phyloP scores from a whole-genome alignment of 2,113 vertebrate genomes.

The Ictalurus furcatus region DNA sequence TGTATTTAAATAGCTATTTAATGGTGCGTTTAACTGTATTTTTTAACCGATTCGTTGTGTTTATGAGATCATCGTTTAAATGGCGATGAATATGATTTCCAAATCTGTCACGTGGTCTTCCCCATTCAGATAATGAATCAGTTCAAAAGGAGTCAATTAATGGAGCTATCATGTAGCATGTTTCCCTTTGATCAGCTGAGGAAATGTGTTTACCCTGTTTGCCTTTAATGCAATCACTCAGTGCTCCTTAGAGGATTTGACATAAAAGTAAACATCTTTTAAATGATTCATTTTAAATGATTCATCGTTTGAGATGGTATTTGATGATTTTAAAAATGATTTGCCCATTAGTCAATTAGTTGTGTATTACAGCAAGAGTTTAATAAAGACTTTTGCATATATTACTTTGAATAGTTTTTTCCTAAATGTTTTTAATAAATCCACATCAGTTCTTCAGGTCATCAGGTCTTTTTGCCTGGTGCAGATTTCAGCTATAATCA shows the following conservation, averaged over 20 bases:
- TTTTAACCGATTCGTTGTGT: not conserved
- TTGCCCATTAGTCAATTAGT: not conserved
- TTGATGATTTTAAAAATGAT: not conserved
- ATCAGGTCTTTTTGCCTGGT: not conserved
- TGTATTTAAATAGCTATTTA: slow-evolving; percentile 1
- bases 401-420: not conserved
- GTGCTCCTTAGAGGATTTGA: slow-evolving; percentile 28
- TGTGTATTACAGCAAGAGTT: not conserved
- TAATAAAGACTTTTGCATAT: too few relatives aligned
- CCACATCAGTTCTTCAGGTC: not conserved
- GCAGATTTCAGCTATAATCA: not conserved
- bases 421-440: not conserved
- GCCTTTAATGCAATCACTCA: slow-evolving; percentile 51
- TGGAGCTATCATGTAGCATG: not conserved
- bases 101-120: slow-evolving; percentile 21
- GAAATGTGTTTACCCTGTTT: slow-evolving; percentile 22
- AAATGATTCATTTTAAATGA: not conserved
- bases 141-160: slow-evolving; percentile 31
- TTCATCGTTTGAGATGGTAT: not conserved
- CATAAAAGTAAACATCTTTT: not conserved
- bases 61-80: not conserved
- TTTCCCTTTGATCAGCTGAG: slow-evolving; percentile 43
- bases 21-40: not conserved
- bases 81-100: slow-evolving; percentile 1
- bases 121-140: slow-evolving; percentile 55